phyloP scores from a whole-genome alignment of 92 coral and sea anemone genomes.

The Epizoanthus stellaris region DNA sequence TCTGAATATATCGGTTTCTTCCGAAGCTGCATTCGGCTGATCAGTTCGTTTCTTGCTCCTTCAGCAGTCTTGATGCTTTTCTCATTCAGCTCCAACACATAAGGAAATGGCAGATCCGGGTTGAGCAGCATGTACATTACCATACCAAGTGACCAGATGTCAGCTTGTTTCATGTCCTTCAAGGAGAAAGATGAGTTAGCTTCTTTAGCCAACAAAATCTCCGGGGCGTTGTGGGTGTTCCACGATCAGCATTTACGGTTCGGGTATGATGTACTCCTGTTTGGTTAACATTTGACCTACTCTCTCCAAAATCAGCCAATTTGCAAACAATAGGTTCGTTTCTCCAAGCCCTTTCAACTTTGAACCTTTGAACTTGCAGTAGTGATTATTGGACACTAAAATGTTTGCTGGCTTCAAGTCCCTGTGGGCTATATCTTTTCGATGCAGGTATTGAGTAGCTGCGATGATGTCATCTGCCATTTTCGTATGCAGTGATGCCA shows the following conservation, averaged over 20 bases:
- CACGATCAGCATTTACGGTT: slow-evolving; percentile 27
- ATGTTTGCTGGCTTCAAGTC: slow-evolving; percentile 40
- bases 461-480: not conserved
- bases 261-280: slow-evolving; percentile 11
- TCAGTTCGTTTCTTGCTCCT: not conserved
- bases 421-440: slow-evolving; percentile 27
- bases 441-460: slow-evolving; percentile 41
- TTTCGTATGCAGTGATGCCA: too few relatives aligned
- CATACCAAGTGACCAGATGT: slow-evolving; percentile 13
- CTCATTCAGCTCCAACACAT: not conserved
- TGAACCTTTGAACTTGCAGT: slow-evolving; percentile 7
- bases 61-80: not conserved
- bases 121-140: not conserved
- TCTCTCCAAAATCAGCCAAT: slow-evolving; percentile 38
- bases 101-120: not conserved
- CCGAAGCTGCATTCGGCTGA: not conserved
- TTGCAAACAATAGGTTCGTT: slow-evolving; percentile 27
- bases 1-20: not conserved
- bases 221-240: slow-evolving; percentile 36
- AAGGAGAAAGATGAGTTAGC: not conserved
- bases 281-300: slow-evolving; percentile 36
- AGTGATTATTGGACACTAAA: slow-evolving; percentile 41
- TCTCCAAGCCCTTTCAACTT: not conserved
- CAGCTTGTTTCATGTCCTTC: not conserved
- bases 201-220: not conserved